Conservation (phyloP, 2,113 vertebrate species). For the Ia io region DNA sequence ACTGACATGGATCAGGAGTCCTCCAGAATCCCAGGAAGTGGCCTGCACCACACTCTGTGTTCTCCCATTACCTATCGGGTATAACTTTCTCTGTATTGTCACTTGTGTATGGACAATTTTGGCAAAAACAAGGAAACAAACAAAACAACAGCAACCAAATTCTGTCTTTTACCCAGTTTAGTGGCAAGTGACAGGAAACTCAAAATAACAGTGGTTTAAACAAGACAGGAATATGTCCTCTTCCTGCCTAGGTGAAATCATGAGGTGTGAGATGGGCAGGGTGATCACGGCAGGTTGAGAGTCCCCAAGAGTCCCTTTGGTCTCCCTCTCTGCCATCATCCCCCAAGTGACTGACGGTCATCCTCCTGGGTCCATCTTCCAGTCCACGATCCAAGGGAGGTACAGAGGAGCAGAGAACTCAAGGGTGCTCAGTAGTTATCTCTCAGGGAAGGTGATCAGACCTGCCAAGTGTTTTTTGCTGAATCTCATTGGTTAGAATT, state of each 20-base stretch:
- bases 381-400: neutral
- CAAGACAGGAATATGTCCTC: neutral
- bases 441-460: neutral
- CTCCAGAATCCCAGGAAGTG: neutral
- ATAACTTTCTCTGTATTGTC: neutral
- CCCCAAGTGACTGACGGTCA: neutral
- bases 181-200: neutral
- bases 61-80: neutral
- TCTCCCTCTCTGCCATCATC: neutral
- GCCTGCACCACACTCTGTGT: too few relatives aligned
- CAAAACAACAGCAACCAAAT: neutral
- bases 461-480: neutral
- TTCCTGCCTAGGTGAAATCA: neutral
- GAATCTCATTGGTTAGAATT: neutral
- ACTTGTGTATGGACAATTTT: neutral
- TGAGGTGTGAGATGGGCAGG: neutral
- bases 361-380: neutral
- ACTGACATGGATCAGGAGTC: neutral
- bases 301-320: neutral
- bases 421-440: fast-evolving
- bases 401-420: neutral
- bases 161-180: neutral
- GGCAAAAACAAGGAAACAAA: neutral
- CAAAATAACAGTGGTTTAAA: neutral
- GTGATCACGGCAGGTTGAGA: neutral